phyloP scores from a whole-genome alignment of 1,140 invertebrate species.

The Cyclina sinensis region DNA sequence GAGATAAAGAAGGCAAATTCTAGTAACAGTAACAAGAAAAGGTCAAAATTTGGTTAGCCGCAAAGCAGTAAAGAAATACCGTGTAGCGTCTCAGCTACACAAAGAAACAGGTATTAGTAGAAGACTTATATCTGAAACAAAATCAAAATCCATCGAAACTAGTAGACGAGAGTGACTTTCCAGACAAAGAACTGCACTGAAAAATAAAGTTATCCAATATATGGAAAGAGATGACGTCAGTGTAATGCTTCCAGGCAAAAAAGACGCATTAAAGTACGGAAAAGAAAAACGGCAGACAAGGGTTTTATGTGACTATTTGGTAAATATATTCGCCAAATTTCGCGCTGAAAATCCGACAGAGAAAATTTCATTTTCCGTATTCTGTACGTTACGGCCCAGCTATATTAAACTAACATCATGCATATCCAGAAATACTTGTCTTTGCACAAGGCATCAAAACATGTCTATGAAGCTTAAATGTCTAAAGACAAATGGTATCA shows the following conservation, averaged over 20 bases:
- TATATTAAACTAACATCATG: not conserved
- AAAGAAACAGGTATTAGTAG: not conserved
- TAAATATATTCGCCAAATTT: conserved; percentile 14
- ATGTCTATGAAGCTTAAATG: not conserved
- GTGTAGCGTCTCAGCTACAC: not conserved
- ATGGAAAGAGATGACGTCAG: conserved; percentile 31
- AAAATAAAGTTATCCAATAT: not conserved
- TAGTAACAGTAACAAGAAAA: not conserved
- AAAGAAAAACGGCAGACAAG: not conserved
- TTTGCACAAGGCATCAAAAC: not conserved
- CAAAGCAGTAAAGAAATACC: conserved; percentile 41
- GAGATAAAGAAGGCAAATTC: conserved; percentile 21
- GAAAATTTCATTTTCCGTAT: not conserved
- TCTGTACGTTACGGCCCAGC: not conserved
- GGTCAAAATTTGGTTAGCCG: not conserved
- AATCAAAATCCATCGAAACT: not conserved
- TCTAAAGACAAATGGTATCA: not conserved
- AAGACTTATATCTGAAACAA: not conserved
- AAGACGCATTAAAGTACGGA: too few species aligned
- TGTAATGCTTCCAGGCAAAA: conserved; percentile 27
- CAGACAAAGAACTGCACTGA: too few species aligned
- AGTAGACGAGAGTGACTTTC: not conserved
- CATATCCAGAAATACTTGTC: conserved; percentile 8
- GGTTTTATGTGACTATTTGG: not conserved
- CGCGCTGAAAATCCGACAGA: not conserved